Percentiles rank a stretch among this genome's conserved stretches.
phyloP scores from a whole-genome alignment of 2,888 invertebrate species.

The Dasysyrphus tricinctus region DNA sequence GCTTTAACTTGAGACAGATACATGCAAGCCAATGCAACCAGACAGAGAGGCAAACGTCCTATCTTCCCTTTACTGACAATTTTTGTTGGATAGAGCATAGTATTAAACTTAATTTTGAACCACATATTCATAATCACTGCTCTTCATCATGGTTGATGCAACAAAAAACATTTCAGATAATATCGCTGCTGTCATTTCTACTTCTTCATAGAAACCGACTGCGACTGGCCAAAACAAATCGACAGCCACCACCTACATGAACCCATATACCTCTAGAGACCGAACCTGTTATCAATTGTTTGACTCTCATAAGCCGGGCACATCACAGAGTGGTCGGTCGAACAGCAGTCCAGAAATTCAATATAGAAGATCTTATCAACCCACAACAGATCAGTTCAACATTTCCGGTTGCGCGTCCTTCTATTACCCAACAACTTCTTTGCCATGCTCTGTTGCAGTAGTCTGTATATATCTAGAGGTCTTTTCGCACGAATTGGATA shows the following conservation, averaged over 20 bases:
- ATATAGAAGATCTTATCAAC: constrained; percentile 71
- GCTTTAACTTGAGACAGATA: too few relatives aligned
- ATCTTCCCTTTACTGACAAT: too few relatives aligned
- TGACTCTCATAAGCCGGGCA: constrained; percentile 47
- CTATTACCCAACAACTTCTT: constrained; percentile 37
- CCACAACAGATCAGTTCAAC: constrained; percentile 65
- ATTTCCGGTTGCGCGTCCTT: constrained; percentile 72
- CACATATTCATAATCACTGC: not conserved
- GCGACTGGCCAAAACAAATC: constrained; percentile 54
- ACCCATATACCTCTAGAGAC: constrained; percentile 20
- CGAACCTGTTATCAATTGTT: constrained; percentile 65
- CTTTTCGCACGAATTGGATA: constrained; percentile 44
- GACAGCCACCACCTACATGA: constrained; percentile 60
- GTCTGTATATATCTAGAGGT: constrained; percentile 48
- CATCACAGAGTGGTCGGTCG: not conserved
- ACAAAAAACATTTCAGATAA: constrained; percentile 15
- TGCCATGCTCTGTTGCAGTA: constrained; percentile 40
- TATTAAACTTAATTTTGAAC: not conserved
- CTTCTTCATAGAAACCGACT: constrained; percentile 44
- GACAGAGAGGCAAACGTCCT: too few relatives aligned
- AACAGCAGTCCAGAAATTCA: constrained; percentile 62
- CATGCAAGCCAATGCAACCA: too few relatives aligned
- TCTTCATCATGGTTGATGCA: not conserved
- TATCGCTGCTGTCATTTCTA: constrained; percentile 27
- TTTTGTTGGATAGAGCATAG: too few relatives aligned